These are phyloP conservation scores for Melipona beecheii DNA, from an alignment of 2,888 invertebrate genomes.

Conservation along the genomic window DNA sequence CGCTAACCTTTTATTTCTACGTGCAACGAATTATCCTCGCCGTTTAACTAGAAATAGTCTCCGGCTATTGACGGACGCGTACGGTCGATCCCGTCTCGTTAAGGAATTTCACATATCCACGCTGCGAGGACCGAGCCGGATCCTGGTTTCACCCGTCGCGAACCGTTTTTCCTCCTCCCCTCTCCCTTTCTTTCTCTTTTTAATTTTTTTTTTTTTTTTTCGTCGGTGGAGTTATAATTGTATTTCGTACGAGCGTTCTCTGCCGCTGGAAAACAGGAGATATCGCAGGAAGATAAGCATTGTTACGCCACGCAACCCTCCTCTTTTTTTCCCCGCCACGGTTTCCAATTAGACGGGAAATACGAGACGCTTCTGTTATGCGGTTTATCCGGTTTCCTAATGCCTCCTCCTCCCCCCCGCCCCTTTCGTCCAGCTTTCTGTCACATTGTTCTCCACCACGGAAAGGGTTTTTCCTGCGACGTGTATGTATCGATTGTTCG, in stretches of 20 bases:
- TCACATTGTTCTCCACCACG: too few relatives aligned
- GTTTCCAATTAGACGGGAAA: slow-evolving; percentile 27
- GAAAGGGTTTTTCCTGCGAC: background rate
- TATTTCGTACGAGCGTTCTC: background rate
- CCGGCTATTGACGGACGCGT: background rate
- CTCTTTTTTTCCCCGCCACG: background rate
- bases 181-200: too few relatives aligned
- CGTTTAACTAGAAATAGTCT: slow-evolving; percentile 7
- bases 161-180: too few relatives aligned
- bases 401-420: background rate
- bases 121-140: background rate
- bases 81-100: slow-evolving; percentile 14
- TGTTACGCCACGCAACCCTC: slow-evolving; percentile 17
- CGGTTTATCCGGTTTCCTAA: slow-evolving; percentile 19
- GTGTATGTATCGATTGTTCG: background rate
- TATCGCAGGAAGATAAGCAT: slow-evolving; percentile 17
- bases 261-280: background rate
- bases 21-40: slow-evolving; percentile 28
- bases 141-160: background rate
- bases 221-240: slow-evolving; percentile 6
- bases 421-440: slow-evolving; percentile 1
- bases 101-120: slow-evolving; percentile 22
- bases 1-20: slow-evolving; percentile 31
- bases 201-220: background rate
- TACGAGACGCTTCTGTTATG: slow-evolving; percentile 16